Evolutionary conservation across 2,888 invertebrate species (phyloP).

Genomic region (Cryptophagus acutangulus): DNA sequence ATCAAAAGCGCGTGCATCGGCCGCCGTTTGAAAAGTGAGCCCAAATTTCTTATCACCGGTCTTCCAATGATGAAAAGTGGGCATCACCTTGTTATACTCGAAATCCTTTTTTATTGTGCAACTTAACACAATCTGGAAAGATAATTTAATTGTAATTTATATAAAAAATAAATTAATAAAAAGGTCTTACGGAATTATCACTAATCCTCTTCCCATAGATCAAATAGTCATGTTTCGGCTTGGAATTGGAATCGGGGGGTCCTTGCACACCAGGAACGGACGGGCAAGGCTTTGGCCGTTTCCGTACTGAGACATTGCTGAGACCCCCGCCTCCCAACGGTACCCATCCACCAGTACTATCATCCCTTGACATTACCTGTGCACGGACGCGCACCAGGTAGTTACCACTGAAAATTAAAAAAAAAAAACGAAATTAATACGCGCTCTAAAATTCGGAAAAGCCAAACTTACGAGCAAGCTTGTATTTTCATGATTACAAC

Average conservation of each 20-base stretch:
- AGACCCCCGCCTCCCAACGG: conserved; percentile 91
- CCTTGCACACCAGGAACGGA: conserved; percentile 32
- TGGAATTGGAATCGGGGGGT: conserved; percentile 43
- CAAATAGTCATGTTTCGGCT: conserved; percentile 79
- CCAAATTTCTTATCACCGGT: conserved; percentile 94
- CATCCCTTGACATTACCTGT: conserved; percentile 98
- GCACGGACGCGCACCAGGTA: conserved; percentile 95
- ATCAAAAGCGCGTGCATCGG: conserved; percentile 91
- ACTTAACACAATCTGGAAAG: conserved; percentile 84
- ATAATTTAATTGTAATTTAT: conserved; percentile 13
- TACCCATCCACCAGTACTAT: conserved; percentile 94
- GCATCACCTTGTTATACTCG: conserved; percentile 96
- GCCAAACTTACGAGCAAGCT: neutral
- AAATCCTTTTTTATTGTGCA: conserved; percentile 94
- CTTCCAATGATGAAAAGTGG: conserved; percentile 97
- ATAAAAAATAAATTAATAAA: neutral
- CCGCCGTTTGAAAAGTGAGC: conserved; percentile 91
- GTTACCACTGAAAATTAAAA: conserved; percentile 64
- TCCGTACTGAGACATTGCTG: conserved; percentile 87
- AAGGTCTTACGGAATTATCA: conserved; percentile 88
- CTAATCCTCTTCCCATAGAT: conserved; percentile 90
- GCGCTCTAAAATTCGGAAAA: neutral
- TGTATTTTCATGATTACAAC: neutral
- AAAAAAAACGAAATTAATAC: conserved; percentile 3
- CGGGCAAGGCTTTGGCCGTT: conserved; percentile 55